Conservation (phyloP, 2,888 invertebrate species). For the Noctua fimbriata region DNA sequence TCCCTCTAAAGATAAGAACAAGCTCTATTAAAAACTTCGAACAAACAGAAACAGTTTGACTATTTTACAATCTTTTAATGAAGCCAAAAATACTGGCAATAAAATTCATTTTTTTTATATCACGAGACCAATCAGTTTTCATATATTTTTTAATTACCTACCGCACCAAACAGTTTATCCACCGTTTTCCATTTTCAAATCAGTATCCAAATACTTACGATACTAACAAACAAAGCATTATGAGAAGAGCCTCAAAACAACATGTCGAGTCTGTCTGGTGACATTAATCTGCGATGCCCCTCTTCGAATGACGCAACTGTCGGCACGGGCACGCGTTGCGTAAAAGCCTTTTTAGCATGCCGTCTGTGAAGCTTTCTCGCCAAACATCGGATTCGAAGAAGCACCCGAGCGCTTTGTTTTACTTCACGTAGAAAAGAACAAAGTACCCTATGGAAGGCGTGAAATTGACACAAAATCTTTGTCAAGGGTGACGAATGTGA, state of each 20-base stretch:
- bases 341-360: slow-evolving; percentile 88
- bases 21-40: neutral
- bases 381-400: slow-evolving; percentile 79
- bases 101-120: neutral
- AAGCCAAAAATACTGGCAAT: neutral
- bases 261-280: slow-evolving; percentile 70
- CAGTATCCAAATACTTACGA: neutral
- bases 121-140: neutral
- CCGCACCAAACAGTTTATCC: neutral
- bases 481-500: slow-evolving; percentile 79
- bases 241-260: slow-evolving; percentile 56
- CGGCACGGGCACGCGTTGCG: slow-evolving; percentile 79
- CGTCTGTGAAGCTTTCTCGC: slow-evolving; percentile 86
- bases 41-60: neutral
- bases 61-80: neutral
- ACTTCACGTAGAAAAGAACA: slow-evolving; percentile 68
- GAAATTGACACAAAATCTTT: slow-evolving; percentile 82
- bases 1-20: neutral
- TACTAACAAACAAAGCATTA: slow-evolving; percentile 26
- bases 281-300: slow-evolving; percentile 78
- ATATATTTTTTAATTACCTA: too few species aligned
- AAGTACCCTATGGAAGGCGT: slow-evolving; percentile 74
- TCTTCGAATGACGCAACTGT: slow-evolving; percentile 77
- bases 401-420: slow-evolving; percentile 83
- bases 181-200: neutral